phyloP scores from a whole-genome alignment of 2,888 invertebrate species.

The Thymelicus acteon region DNA sequence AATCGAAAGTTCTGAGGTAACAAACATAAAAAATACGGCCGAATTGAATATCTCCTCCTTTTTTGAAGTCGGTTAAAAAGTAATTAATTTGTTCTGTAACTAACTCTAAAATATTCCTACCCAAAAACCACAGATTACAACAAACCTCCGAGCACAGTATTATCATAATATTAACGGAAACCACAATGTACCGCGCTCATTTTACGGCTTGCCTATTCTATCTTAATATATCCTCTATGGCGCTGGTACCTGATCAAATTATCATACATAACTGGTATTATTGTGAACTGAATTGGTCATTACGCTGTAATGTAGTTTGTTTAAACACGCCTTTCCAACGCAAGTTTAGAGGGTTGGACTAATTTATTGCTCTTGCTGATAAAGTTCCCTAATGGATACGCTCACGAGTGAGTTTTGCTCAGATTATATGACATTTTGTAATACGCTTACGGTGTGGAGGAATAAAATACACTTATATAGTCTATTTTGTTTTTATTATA shows the following conservation, averaged over 20 bases:
- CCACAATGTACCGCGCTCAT: not conserved
- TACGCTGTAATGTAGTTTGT: slow-evolving; percentile 76
- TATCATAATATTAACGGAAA: not conserved
- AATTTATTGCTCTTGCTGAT: slow-evolving; percentile 77
- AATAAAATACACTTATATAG: too few relatives aligned
- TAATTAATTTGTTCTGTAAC: too few relatives aligned
- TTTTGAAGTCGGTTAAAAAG: too few relatives aligned
- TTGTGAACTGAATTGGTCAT: slow-evolving; percentile 69
- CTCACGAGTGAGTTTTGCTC: slow-evolving; percentile 19
- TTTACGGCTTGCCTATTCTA: slow-evolving; percentile 70
- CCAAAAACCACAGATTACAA: not conserved
- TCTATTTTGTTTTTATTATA: too few relatives aligned
- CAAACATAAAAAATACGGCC: too few relatives aligned
- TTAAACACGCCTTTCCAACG: slow-evolving; percentile 73
- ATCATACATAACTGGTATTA: slow-evolving; percentile 49
- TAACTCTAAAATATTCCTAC: too few relatives aligned
- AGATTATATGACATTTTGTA: not conserved
- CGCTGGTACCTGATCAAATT: slow-evolving; percentile 54
- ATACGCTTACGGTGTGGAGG: too few relatives aligned
- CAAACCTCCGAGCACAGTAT: not conserved
- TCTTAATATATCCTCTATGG: slow-evolving; percentile 46
- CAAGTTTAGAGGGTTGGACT: slow-evolving; percentile 47
- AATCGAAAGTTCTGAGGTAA: too few relatives aligned
- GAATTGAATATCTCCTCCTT: too few relatives aligned
- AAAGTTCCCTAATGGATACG: slow-evolving; percentile 63